phyloP scores from a whole-genome alignment of 2,888 invertebrate species.

The Scaptomyza caliginosa region DNA sequence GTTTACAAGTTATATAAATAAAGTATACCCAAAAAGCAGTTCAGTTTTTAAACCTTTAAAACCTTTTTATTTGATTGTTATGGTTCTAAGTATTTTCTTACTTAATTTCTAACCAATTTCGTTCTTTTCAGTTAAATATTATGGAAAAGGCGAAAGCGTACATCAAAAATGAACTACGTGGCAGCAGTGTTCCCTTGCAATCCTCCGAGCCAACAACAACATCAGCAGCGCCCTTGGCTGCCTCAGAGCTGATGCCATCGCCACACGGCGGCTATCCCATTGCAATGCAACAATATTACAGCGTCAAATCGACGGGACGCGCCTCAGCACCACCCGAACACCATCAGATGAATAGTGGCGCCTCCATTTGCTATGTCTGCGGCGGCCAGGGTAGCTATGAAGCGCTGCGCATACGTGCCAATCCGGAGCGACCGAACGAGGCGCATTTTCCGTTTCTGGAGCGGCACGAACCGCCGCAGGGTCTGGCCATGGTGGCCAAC shows the following conservation, averaged over 20 bases:
- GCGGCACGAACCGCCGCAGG: conserved; percentile 93
- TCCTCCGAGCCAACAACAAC: conserved; percentile 53
- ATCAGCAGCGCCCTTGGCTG: conserved; percentile 19
- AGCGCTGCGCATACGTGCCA: conserved; percentile 88
- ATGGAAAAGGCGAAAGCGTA: conserved; percentile 90
- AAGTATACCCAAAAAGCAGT: no score
- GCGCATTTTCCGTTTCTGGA: conserved; percentile 97
- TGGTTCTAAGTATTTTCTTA: no score
- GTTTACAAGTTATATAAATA: no score
- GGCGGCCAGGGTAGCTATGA: conserved; percentile 89
- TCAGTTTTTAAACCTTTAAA: no score
- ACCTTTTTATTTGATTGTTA: no score
- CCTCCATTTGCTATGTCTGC: conserved; percentile 89
- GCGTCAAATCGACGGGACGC: conserved; percentile 53
- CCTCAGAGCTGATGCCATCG: conserved; percentile 37
- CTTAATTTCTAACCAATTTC: no score
- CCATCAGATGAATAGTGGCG: no score
- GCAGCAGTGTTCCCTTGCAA: conserved; percentile 79
- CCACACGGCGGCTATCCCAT: conserved; percentile 30
- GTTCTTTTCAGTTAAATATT: conserved; percentile 68
- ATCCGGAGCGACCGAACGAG: conserved; percentile 88
- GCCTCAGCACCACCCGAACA: conserved; percentile 66
- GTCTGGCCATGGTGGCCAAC: conserved; percentile 84
- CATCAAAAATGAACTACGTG: conserved; percentile 89
- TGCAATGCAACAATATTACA: conserved; percentile 56